Base-by-base conservation (phyloP, 2,113 vertebrate species). In the Callionymus lyra region DNA sequence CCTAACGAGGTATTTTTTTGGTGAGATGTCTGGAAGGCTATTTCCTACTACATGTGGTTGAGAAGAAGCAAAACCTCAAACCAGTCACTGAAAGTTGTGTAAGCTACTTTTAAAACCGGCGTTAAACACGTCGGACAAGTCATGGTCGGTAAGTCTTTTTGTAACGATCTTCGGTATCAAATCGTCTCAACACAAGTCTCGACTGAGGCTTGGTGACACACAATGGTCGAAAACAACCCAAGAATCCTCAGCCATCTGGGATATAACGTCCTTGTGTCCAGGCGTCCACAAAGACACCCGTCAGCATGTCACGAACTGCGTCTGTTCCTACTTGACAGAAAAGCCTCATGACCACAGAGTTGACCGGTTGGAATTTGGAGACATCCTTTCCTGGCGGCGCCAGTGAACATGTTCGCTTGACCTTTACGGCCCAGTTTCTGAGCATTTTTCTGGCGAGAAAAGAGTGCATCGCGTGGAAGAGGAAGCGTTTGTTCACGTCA, bases 321-420 rank as follows among this genome's bases (percentile, higher is more conserved):
- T 27, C 21, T 8, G 21, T 27, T 27, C 21, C 21, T 4, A 8
- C 21, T 5, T 27, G 4, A 27, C 21, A 27, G 21, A 27, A 27
- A 50, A 58, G 41, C 10, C 34, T 62, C 55, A 68, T 38, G 54
- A 71, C 68, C 63, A 52, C 60, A 51, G 38, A 54, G 44, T 48
- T 44, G 58, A 60, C 66, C 55, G 53, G 59, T 38, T 63, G 32
- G 59, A 68, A 65, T 68, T 45, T 59, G n/a, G 59, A 41, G n/a
- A 52, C 1, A n/a, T 47, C 53, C 50, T 50, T 63, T 65, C 55
- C 47, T 50, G 34, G 13, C 19, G 16, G 53, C n/a, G 49, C 44
- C 31, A 17, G 41, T 16, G 37, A 53, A 37, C 38, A 61, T n/a
- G 46, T 55, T 61, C 35, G 39, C 16, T 44, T 53, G 57, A 63